Evolutionary conservation across 2,888 invertebrate species (phyloP), one percentile per base, ranked within the genome.

Genomic region (Prenolepis imparis): DNA sequence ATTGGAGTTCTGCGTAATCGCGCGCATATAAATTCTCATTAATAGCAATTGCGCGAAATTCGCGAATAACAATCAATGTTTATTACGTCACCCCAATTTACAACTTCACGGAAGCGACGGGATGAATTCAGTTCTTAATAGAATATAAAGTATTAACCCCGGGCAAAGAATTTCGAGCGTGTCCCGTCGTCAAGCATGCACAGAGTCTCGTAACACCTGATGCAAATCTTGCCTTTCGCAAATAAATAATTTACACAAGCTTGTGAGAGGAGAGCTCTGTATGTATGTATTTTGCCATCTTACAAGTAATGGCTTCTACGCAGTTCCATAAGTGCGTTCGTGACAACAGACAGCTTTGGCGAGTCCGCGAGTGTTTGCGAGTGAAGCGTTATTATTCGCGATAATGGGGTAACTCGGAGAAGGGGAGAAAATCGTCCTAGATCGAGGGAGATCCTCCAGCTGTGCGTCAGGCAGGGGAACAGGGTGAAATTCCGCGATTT

Each of bases 401-500:
- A 36, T 75, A 75, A 39, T 66, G 28, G n/a, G 8, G n/a, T 39
- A 66, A 77, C 28, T 0, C 8, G 2, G 3, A 6, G 18, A 1
- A 1, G 15, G 41, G n/a, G 52, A 15, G 39, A 9, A 11, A 36
- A n/a, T n/a, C n/a, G n/a, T 28, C 28, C 28, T 28, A 36, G 15
- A 52, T 11, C 11, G n/a, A 4, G 39, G 3, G 15, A 41, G 77
- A 77, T 39, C 36, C 52, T 52, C 36, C 28, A 39, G 55, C 41
- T 41, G 74, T 21, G 36, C 5, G 36, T 36, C 28, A 41, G 41
- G 5, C 28, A n/a, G 18, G 39, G 21, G 15, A 36, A 24, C n/a
- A 28, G 28, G 28, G 67, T 57, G 67, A 77, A 77, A 67, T 41
- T 15, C 57, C 41, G 41, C 41, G 28, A 77, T 67, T 67, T 67